Base-by-base conservation (phyloP, 2,113 vertebrate genomes). In the Enhydra lutris region DNA sequence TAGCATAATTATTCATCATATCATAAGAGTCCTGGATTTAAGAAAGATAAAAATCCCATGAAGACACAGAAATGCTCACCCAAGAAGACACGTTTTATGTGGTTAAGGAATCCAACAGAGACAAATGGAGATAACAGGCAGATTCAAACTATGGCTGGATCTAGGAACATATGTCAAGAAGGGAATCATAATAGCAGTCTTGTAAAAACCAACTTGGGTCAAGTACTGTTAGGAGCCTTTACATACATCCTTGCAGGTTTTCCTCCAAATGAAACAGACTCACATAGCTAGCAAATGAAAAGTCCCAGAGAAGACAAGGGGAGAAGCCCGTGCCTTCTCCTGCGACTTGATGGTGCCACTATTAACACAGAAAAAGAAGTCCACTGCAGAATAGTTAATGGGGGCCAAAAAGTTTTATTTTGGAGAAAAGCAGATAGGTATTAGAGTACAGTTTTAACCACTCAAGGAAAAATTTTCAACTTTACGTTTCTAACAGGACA, bases 401-500 rank as follows among this genome's bases (percentile, higher is more conserved):
- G 6, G 7, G 2, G 24, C 1, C 13, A 63, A n/a, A 50, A 74
- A 36, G 14, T 39, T 50, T 89, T 50, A 42, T 57, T 89, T 59
- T n/a, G 1, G 29, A 17, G 39, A 20, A 85, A 84, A 89, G n/a
- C 10, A 45, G 18, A 18, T 23, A 55, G 1, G 74, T 50, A 55
- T 20, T 69, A 73, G 31, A 84, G 39, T 57, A 63, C 6, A 81
- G 50, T 96, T 80, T 96, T 76, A 63, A 95, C 76, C 76, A 89
- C 89, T 89, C 39, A 76, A 42, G 63, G 85, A 74, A 84, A 34
- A 91, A 94, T 95, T 95, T 71, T 91, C 50, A 78, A 47, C 15
- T 97, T 97, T 59, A 9, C 95, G 88, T 24, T 95, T 97, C 4
- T 34, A 29, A 76, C 96, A 96, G 84, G 84, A 97, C 96, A 98